Conservation (phyloP, 2,113 vertebrate genomes). For the Paraplagusia blochii region DNA sequence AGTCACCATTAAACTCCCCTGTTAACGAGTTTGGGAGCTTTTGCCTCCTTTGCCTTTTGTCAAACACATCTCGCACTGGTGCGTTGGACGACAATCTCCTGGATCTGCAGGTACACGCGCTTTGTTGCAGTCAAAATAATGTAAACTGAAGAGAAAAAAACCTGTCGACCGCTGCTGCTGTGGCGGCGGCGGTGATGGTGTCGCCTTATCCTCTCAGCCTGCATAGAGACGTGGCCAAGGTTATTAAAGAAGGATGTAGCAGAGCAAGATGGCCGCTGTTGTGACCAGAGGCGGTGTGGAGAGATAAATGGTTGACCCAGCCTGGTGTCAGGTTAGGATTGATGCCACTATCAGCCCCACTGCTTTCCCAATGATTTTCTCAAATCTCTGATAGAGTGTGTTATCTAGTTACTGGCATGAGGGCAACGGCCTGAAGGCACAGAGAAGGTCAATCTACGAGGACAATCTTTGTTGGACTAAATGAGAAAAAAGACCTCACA, state of each 20-base stretch:
- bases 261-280: slow-evolving; percentile 85
- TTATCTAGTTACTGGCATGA: slow-evolving; percentile 99
- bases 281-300: slow-evolving; percentile 93
- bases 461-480: slow-evolving; percentile 93
- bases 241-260: slow-evolving; percentile 88
- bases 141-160: slow-evolving; percentile 43
- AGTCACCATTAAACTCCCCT: slow-evolving; percentile 67
- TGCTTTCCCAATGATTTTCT: slow-evolving; percentile 99
- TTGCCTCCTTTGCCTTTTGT: slow-evolving; percentile 35
- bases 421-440: slow-evolving; percentile 90
- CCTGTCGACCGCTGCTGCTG: slow-evolving; percentile 4
- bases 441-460: slow-evolving; percentile 94
- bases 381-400: slow-evolving; percentile 99
- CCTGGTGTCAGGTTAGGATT: slow-evolving; percentile 97
- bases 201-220: slow-evolving; percentile 69
- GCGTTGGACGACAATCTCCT: slow-evolving; percentile 24
- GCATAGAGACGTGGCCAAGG: slow-evolving; percentile 84
- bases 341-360: slow-evolving; percentile 98
- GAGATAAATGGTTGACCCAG: slow-evolving; percentile 99
- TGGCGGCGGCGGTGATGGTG: slow-evolving; percentile 14
- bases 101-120: slow-evolving; percentile 23
- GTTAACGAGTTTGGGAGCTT: slow-evolving; percentile 68
- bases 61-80: slow-evolving; percentile 22
- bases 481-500: slow-evolving; percentile 88
- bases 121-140: slow-evolving; percentile 22